Evolutionary conservation across 2,113 vertebrate genomes (phyloP).

Genomic region (Proteles cristata): DNA sequence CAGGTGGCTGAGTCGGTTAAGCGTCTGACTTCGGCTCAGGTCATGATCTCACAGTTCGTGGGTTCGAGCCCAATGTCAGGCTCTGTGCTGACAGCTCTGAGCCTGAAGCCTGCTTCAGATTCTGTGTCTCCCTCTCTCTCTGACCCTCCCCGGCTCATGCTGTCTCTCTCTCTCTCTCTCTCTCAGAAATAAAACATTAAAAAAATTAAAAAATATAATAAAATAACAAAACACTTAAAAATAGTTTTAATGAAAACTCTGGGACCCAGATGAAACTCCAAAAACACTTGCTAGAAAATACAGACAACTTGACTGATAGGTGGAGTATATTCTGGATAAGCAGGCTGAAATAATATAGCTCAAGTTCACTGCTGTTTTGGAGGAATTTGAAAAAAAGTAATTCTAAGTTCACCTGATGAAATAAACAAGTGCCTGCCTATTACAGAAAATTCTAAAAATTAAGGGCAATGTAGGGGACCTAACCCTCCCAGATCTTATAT

Average conservation of each 20-base stretch:
- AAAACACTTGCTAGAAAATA: conserved; percentile 34
- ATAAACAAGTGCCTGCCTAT: not conserved
- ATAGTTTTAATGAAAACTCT: conserved; percentile 51
- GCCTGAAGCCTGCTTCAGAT: no score
- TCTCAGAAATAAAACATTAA: no score
- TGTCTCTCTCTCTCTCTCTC: no score
- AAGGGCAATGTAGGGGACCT: not conserved
- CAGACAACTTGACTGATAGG: not conserved
- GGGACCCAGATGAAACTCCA: conserved; percentile 21
- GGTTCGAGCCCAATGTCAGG: no score
- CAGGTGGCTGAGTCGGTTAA: no score
- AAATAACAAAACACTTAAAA: not conserved
- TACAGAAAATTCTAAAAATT: conserved; percentile 49
- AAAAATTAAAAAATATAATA: no score
- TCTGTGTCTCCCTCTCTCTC: no score
- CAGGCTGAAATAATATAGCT: conserved; percentile 50
- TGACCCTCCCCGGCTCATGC: no score
- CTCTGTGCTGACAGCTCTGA: no score
- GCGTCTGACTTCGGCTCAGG: no score
- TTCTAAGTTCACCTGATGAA: conserved; percentile 9
- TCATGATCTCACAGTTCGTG: no score
- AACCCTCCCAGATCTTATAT: conserved; percentile 13
- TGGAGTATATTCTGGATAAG: conserved; percentile 15
- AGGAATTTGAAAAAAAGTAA: conserved; percentile 15
- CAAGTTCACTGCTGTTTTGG: not conserved